phyloP scores from a whole-genome alignment of 30 jellyfish, hydroid and myxozoan species.

The Rhopilema esculentum region DNA sequence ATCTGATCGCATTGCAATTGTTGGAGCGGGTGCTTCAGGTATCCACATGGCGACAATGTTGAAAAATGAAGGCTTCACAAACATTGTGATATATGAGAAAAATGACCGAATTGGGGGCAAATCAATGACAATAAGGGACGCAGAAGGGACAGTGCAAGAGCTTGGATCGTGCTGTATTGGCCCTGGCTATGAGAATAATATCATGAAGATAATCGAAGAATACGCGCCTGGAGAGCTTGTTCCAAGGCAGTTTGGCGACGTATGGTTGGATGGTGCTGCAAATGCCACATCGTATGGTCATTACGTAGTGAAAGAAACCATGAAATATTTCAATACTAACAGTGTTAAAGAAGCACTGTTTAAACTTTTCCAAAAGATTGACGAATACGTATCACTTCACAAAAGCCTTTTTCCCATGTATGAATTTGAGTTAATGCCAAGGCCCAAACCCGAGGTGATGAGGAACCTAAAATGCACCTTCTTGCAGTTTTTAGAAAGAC shows the following conservation, averaged over 20 bases:
- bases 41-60: slow-evolving; percentile 88
- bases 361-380: slow-evolving; percentile 23
- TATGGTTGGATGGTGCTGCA: slow-evolving; percentile 72
- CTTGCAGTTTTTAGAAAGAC: slow-evolving; percentile 49
- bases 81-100: slow-evolving; percentile 70
- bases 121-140: slow-evolving; percentile 52
- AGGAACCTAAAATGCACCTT: slow-evolving; percentile 41
- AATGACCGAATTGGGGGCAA: slow-evolving; percentile 86
- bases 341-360: slow-evolving; percentile 8
- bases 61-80: slow-evolving; percentile 78
- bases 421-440: slow-evolving; percentile 77
- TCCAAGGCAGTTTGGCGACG: slow-evolving; percentile 60
- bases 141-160: slow-evolving; percentile 74
- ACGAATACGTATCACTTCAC: slow-evolving; percentile 42
- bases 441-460: slow-evolving; percentile 50
- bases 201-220: slow-evolving; percentile 45
- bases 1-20: slow-evolving; percentile 78
- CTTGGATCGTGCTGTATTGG: slow-evolving; percentile 87
- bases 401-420: slow-evolving; percentile 47
- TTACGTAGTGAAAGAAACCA: slow-evolving; percentile 50
- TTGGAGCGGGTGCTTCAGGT: slow-evolving; percentile 96
- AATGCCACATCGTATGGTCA: slow-evolving; percentile 47
- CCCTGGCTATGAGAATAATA: slow-evolving; percentile 81
- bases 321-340: slow-evolving; percentile 30
- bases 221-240: slow-evolving; percentile 69